These are phyloP conservation scores for Calyptommatus sinebrachiatus DNA, from an alignment of 2,113 vertebrate genomes.

Conservation along the genomic window DNA sequence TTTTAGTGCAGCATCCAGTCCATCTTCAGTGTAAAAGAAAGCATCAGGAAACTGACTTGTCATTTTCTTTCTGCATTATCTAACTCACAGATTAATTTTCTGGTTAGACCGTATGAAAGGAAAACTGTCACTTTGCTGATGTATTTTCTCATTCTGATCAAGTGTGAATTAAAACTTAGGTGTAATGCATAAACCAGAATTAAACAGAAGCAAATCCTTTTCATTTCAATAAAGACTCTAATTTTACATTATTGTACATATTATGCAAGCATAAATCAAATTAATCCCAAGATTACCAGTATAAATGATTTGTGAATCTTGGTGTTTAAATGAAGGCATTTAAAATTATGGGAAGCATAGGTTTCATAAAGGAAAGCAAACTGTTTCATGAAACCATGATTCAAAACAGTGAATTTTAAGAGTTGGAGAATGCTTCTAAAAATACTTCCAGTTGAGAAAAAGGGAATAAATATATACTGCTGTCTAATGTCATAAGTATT, in stretches of 20 bases:
- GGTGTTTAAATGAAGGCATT: background rate
- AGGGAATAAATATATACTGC: background rate
- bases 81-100: no score
- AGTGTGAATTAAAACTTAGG: no score
- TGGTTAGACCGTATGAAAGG: no score
- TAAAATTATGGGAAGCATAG: background rate
- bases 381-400: slow-evolving; percentile 4
- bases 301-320: background rate
- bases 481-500: slow-evolving; percentile 38
- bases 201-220: background rate
- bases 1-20: no score
- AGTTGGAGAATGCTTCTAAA: slow-evolving; percentile 5
- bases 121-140: no score
- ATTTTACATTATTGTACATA: background rate
- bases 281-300: background rate
- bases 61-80: no score
- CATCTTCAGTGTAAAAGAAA: no score
- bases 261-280: background rate
- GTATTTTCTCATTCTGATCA: no score
- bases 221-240: background rate
- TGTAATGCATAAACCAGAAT: background rate
- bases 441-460: background rate
- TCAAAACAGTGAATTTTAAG: slow-evolving; percentile 13
- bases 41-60: no score
- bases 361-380: background rate